Evolutionary conservation across 1,140 invertebrate genomes (phyloP).

Genomic region (fruit fly (Drosophila melanogaster)): DNA sequence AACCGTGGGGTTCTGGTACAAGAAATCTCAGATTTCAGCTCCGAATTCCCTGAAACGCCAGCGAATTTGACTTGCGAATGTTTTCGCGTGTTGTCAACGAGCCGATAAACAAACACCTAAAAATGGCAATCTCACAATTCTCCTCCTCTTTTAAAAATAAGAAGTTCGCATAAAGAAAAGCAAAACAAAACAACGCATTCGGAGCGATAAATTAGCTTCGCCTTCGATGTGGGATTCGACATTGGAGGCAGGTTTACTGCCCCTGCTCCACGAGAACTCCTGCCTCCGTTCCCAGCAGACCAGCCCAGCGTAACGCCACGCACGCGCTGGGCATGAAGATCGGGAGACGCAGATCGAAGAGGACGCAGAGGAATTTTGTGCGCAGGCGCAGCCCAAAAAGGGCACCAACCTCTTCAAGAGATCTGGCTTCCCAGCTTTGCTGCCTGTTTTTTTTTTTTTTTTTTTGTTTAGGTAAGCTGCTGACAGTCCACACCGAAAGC

Average conservation of each 20-base stretch:
- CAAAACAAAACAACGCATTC: neutral
- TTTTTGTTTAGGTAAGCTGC: constrained; percentile 39
- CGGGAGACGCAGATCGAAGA: too few relatives aligned
- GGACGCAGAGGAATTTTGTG: constrained; percentile 19
- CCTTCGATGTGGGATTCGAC: constrained; percentile 10
- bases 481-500: constrained; percentile 25
- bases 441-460: constrained; percentile 12
- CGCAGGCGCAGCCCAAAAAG: constrained; percentile 63
- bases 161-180: constrained; percentile 11
- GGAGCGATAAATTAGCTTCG: constrained; percentile 25
- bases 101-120: constrained; percentile 60
- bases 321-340: constrained; percentile 43
- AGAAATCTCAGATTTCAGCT: constrained; percentile 16
- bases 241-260: neutral
- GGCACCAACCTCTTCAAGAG: constrained; percentile 47
- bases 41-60: constrained; percentile 24
- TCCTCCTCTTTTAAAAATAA: neutral
- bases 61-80: constrained; percentile 12
- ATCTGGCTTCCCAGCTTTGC: neutral
- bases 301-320: constrained; percentile 60
- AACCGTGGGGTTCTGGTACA: neutral
- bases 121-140: constrained; percentile 29
- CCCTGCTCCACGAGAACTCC: neutral
- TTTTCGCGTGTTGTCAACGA: constrained; percentile 44
- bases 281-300: neutral